Percentiles rank a stretch among this genome's conserved stretches.
These are phyloP conservation scores for Heliconius ismenius DNA, from an alignment of 2,888 invertebrate genomes.

Conservation along the genomic window DNA sequence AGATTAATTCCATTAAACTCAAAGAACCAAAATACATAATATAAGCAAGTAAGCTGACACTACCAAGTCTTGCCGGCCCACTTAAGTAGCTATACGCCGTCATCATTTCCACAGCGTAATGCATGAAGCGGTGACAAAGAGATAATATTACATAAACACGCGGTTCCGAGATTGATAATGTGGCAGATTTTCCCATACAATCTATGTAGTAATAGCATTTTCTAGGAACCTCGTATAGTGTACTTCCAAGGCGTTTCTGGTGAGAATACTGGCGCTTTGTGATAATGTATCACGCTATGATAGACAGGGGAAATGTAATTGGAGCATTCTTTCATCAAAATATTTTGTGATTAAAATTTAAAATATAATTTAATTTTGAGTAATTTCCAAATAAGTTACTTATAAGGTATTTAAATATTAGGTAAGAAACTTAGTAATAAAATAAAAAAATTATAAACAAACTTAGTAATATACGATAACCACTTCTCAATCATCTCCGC, in stretches of 20 bases:
- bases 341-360: background rate
- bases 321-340: background rate
- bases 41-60: constrained; percentile 8
- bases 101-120: constrained; percentile 30
- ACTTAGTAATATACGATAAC: background rate
- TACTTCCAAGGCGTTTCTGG: constrained; percentile 11
- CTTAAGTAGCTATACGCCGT: constrained; percentile 25
- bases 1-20: background rate
- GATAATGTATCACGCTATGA: constrained; percentile 2
- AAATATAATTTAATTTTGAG: background rate
- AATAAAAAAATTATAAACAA: background rate
- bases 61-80: constrained; percentile 26
- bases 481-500: background rate
- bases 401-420: background rate
- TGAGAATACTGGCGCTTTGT: background rate
- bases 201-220: constrained; percentile 42
- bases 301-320: background rate
- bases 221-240: constrained; percentile 40
- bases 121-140: constrained; percentile 38
- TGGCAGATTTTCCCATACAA: constrained; percentile 45
- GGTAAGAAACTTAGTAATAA: too few relatives aligned
- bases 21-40: constrained; percentile 3
- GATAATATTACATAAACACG: constrained; percentile 48
- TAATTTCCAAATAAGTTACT: background rate
- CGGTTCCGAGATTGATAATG: constrained; percentile 47